phyloP scores from a whole-genome alignment of 1,140 invertebrate species.

The Subanguina moxae region DNA sequence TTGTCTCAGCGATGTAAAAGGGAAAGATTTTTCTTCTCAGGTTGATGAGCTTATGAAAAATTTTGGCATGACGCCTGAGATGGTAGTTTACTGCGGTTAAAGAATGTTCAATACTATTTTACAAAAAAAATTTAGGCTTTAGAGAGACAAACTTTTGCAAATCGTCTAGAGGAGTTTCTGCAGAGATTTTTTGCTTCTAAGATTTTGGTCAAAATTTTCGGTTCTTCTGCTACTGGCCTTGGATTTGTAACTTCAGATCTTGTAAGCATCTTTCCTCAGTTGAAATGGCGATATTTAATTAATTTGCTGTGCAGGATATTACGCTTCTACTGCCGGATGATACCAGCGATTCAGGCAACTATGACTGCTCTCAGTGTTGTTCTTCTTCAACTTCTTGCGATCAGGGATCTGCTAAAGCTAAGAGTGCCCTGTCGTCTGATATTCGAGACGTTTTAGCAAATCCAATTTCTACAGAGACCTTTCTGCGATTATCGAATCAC shows the following conservation, averaged over 20 bases:
- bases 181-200: slow-evolving; percentile 21
- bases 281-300: no score
- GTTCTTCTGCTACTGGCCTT: slow-evolving; percentile 32
- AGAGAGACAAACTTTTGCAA: slow-evolving; percentile 21
- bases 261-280: slow-evolving; percentile 12
- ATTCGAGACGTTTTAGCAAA: not conserved
- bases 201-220: slow-evolving; percentile 21
- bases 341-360: no score
- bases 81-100: slow-evolving; percentile 6
- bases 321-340: no score
- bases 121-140: slow-evolving; percentile 19
- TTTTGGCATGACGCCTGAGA: not conserved
- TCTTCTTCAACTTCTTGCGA: no score
- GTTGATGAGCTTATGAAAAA: not conserved
- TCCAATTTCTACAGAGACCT: slow-evolving; percentile 4
- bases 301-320: no score
- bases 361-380: no score
- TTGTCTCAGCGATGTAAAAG: not conserved
- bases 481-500: slow-evolving; percentile 3
- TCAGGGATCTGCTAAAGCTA: no score
- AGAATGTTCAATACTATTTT: slow-evolving; percentile 9
- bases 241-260: slow-evolving; percentile 38
- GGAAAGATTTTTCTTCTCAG: slow-evolving; percentile 6
- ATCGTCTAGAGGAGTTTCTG: slow-evolving; percentile 14
- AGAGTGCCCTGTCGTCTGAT: no score